These are phyloP conservation scores for Shargacucullia verbasci DNA, from an alignment of 2,888 invertebrate species.

Conservation along the genomic window DNA sequence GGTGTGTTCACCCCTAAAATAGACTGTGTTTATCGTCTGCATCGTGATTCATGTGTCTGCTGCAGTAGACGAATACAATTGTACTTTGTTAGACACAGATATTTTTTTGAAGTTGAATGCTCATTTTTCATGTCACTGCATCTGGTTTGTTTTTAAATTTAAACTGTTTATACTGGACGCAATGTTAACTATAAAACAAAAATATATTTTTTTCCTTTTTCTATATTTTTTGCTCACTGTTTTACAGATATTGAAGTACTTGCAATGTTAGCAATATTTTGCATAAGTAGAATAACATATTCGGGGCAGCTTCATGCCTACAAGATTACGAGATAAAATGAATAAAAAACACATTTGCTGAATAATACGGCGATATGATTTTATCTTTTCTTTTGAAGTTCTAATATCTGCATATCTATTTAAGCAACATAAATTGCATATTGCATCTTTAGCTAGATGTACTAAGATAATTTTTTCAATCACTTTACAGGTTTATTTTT, in stretches of 20 bases:
- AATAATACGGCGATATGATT: slow-evolving; percentile 17
- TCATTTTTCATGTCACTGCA: slow-evolving; percentile 69
- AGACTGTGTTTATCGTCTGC: slow-evolving; percentile 80
- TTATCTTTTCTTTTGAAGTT: slow-evolving; percentile 4
- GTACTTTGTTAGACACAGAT: slow-evolving; percentile 65
- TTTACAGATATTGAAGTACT: background rate
- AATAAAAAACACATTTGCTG: slow-evolving; percentile 37
- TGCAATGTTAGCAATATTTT: background rate
- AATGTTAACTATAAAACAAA: slow-evolving; percentile 16
- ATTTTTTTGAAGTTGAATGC: slow-evolving; percentile 64
- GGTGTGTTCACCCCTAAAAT: slow-evolving; percentile 74
- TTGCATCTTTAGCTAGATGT: no score
- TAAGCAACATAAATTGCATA: background rate
- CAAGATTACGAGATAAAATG: slow-evolving; percentile 9
- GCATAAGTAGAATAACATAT: slow-evolving; percentile 13
- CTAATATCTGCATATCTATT: slow-evolving; percentile 11
- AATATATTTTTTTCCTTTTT: background rate
- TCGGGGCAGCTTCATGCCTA: slow-evolving; percentile 11
- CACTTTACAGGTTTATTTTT: no score
- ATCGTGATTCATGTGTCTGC: slow-evolving; percentile 86
- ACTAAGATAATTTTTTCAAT: no score
- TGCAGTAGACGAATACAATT: slow-evolving; percentile 86
- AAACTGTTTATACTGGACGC: slow-evolving; percentile 15
- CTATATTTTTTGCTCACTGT: background rate
- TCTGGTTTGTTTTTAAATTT: slow-evolving; percentile 31